Evolutionary conservation across 2,113 vertebrate genomes (phyloP), one percentile per base, ranked within the genome.

Genomic region (Prunella fulvescens): DNA sequence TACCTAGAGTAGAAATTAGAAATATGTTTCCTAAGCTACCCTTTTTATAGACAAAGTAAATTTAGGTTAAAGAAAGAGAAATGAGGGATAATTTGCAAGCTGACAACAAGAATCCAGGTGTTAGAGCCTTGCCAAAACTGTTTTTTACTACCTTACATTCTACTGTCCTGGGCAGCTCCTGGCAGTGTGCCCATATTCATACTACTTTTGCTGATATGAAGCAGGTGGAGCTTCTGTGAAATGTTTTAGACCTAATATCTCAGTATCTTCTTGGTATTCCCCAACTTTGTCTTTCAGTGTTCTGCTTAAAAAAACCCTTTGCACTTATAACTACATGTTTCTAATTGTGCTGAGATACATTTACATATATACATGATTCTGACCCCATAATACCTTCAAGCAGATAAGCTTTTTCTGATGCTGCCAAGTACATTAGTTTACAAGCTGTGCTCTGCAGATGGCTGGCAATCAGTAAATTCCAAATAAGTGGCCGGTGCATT

Each of bases 401-500:
- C 26, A 95, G 62, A 76, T 90, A 85, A 85, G 66, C 70, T 85
- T 76, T 35, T 80, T 48, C 35, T 61, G 35, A 28, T 94, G 62
- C 61, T 94, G 66, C 84, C 79, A 92, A 95, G 35, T 82, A 44
- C 71, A 54, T 69, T 88, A 48, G 31, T 85, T 92, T 70, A 69
- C 88, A 92, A 86, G 79, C 88, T 93, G 85, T 94, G 58, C 62
- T 86, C 70, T 93, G 65, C 90, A 94, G 88, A 73, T 85, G 90
- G 66, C 82, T 85, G 20, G 42, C 50, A 81, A 65, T 80, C 71
- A 17, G 0, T 69, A 92, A 92, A 95, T 88, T 90, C 79, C 74
- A 73, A 81, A 11, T 90, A 90, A 96, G 58, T 93, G 79, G n/a
- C 71, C 4, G 0, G 19, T 86, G 12, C 51, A 29, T 87, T 95